phyloP scores from a whole-genome alignment of 1,140 invertebrate genomes.

The Nebria ingens region DNA sequence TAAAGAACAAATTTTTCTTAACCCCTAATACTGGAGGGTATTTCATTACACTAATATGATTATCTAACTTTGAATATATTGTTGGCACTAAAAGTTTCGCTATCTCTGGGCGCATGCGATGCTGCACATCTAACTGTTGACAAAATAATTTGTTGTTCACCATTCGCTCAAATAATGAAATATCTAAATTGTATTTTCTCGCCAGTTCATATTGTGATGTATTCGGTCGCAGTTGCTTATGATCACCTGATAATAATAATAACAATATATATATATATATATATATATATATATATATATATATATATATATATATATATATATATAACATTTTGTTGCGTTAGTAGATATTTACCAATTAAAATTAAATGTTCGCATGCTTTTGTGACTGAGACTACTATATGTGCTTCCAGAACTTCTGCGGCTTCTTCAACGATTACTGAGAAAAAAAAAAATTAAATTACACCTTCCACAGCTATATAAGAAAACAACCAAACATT shows the following conservation, averaged over 20 bases:
- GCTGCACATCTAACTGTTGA: slow-evolving; percentile 44
- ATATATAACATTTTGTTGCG: too few species aligned
- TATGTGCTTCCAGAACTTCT: slow-evolving; percentile 64
- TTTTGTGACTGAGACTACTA: slow-evolving; percentile 52
- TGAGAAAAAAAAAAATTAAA: too few species aligned
- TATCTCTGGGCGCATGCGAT: slow-evolving; percentile 57
- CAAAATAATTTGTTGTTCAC: slow-evolving; percentile 46
- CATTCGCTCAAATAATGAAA: slow-evolving; percentile 66
- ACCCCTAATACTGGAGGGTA: slow-evolving; percentile 42
- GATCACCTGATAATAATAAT: slow-evolving; percentile 48
- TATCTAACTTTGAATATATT: slow-evolving; percentile 47
- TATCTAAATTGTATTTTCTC: slow-evolving; percentile 48
- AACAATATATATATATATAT: background rate
- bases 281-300: background rate
- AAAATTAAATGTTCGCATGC: slow-evolving; percentile 65
- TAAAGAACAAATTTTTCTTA: slow-evolving; percentile 45
- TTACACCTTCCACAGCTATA: too few species aligned
- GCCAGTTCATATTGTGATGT: slow-evolving; percentile 48
- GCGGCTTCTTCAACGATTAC: slow-evolving; percentile 74
- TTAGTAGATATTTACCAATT: slow-evolving; percentile 37
- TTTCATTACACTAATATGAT: slow-evolving; percentile 41
- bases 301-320: too few species aligned
- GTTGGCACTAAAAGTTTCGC: slow-evolving; percentile 46
- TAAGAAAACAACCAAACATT: too few species aligned
- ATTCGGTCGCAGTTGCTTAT: slow-evolving; percentile 60